A percentile compares a stretch with the other conserved stretches of the same genome.
Conservation (phyloP, 2,113 vertebrate species). For the Malurus cyaneus region DNA sequence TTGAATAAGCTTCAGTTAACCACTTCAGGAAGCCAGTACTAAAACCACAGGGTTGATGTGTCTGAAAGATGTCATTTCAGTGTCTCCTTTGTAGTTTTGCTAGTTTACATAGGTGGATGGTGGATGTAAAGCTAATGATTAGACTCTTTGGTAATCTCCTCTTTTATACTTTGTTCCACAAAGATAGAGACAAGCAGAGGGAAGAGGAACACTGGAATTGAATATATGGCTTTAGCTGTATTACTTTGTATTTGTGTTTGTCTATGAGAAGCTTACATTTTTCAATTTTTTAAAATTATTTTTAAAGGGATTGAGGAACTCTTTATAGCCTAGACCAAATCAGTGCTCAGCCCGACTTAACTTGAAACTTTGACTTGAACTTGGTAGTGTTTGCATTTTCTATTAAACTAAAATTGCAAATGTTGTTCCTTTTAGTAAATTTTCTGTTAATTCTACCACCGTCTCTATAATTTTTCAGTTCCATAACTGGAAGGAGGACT, state of each 20-base stretch:
- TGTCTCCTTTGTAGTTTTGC: neutral
- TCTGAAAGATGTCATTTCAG: neutral
- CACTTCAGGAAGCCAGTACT: neutral
- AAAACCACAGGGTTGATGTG: neutral
- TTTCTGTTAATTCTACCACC: neutral
- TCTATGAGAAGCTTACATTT: neutral
- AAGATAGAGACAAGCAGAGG: neutral
- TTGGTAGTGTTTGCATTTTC: neutral
- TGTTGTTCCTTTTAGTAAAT: neutral
- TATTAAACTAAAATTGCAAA: neutral
- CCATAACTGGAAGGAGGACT: neutral
- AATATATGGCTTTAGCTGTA: neutral
- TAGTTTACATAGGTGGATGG: neutral
- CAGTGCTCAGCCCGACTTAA: fast-evolving
- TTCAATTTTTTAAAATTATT: neutral
- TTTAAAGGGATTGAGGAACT: neutral
- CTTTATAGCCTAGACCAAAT: neutral
- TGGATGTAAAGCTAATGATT: neutral
- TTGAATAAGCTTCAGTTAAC: neutral
- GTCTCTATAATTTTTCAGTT: neutral
- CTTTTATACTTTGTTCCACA: neutral
- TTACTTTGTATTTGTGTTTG: neutral
- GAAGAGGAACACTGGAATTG: neutral
- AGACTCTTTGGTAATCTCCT: neutral
- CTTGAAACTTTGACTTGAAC: neutral